phyloP scores from a whole-genome alignment of 1,140 invertebrate species.

The Procambarus virginalis region DNA sequence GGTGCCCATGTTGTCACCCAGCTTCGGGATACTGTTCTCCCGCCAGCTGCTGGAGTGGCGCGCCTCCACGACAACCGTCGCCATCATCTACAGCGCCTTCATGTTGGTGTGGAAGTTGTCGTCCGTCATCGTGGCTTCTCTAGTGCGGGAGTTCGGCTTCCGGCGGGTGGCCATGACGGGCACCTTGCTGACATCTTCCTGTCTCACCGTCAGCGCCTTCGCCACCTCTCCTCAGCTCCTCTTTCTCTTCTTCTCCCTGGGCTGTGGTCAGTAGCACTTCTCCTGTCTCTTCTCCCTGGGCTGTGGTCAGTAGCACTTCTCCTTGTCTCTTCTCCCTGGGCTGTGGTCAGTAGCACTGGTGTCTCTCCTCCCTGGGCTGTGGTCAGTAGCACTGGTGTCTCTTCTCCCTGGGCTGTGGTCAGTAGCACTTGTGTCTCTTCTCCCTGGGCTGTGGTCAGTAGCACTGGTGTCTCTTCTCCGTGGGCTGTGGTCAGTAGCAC shows the following conservation, averaged over 20 bases:
- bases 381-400: too few species aligned
- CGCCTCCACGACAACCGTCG: neutral
- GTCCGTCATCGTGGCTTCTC: neutral
- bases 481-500: too few species aligned
- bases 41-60: constrained; percentile 9
- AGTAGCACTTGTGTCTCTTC: too few species aligned
- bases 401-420: too few species aligned
- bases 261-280: constrained; percentile 27
- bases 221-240: constrained; percentile 11
- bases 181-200: neutral
- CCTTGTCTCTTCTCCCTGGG: too few species aligned
- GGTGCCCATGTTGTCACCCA: neutral
- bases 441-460: too few species aligned
- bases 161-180: constrained; percentile 27
- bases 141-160: constrained; percentile 14
- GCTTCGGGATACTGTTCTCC: constrained; percentile 26
- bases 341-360: too few species aligned
- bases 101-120: constrained; percentile 34
- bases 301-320: too few species aligned
- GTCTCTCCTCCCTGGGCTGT: too few species aligned
- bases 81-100: constrained; percentile 23
- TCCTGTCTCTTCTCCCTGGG: too few species aligned
- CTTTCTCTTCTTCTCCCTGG: constrained; percentile 21
- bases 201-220: constrained; percentile 6
- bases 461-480: too few species aligned